Percentiles rank a stretch among this genome's conserved stretches.
phyloP scores from a whole-genome alignment of 2,888 invertebrate genomes.

The Tetragnatha montana region DNA sequence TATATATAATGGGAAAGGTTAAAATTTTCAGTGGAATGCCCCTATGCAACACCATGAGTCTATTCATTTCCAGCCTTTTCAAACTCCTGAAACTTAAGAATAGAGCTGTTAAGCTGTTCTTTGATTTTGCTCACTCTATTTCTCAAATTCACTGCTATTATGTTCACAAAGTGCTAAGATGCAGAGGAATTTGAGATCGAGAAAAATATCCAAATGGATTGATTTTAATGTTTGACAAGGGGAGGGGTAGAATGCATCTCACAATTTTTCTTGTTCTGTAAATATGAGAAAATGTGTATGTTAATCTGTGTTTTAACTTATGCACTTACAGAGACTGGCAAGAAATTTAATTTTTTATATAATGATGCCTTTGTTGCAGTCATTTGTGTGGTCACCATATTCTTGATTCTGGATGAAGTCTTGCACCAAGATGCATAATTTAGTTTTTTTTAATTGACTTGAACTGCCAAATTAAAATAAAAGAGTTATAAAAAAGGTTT shows the following conservation, averaged over 20 bases:
- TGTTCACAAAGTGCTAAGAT: constrained; percentile 70
- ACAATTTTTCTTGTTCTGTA: constrained; percentile 66
- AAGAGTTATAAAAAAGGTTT: constrained; percentile 48
- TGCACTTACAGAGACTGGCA: constrained; percentile 61
- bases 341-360: constrained; percentile 65
- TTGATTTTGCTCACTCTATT: constrained; percentile 64
- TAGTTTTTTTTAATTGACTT: constrained; percentile 63
- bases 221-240: constrained; percentile 58
- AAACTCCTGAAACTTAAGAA: constrained; percentile 53
- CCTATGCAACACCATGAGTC: constrained; percentile 38
- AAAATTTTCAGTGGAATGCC: constrained; percentile 38
- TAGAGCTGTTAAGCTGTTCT: constrained; percentile 43
- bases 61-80: constrained; percentile 57
- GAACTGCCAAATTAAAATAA: constrained; percentile 64
- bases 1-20: constrained; percentile 29
- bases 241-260: constrained; percentile 50
- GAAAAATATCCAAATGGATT: constrained; percentile 41
- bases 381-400: constrained; percentile 61
- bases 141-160: constrained; percentile 65
- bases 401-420: constrained; percentile 56
- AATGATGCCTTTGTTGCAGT: constrained; percentile 65
- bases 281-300: constrained; percentile 59
- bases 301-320: constrained; percentile 70
- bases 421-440: constrained; percentile 64
- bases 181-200: constrained; percentile 46